phyloP scores from a whole-genome alignment of 2,888 invertebrate species.

The Hymenopus coronatus region DNA sequence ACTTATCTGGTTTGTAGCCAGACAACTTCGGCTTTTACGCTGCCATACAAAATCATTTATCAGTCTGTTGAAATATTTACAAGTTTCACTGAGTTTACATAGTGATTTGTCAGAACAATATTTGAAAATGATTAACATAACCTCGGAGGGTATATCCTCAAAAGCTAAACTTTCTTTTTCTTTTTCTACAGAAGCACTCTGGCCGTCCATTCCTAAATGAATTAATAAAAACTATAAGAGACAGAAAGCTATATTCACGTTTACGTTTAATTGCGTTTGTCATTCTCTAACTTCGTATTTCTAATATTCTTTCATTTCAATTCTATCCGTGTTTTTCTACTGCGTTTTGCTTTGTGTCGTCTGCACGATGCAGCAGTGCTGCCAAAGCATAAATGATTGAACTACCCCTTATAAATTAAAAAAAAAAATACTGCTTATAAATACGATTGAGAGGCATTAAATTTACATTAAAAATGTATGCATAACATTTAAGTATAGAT shows the following conservation, averaged over 20 bases:
- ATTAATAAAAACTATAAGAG: background rate
- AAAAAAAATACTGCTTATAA: too few species aligned
- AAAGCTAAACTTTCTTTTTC: conserved; percentile 10
- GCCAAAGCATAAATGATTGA: too few species aligned
- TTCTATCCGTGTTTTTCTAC: background rate
- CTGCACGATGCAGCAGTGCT: too few species aligned
- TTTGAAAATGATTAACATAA: conserved; percentile 54
- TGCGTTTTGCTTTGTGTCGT: too few species aligned
- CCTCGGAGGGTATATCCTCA: conserved; percentile 46
- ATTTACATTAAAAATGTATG: too few species aligned
- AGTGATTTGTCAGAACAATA: conserved; percentile 45
- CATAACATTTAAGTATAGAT: too few species aligned
- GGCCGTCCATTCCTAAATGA: background rate
- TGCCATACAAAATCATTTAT: conserved; percentile 48
- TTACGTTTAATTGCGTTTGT: background rate
- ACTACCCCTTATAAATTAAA: too few species aligned
- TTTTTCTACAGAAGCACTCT: background rate
- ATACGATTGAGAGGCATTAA: too few species aligned
- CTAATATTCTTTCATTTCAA: background rate
- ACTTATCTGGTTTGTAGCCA: conserved; percentile 45
- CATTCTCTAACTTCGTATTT: background rate
- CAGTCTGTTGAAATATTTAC: conserved; percentile 49
- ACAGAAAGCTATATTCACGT: background rate
- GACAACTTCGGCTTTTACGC: conserved; percentile 41
- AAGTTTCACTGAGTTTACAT: conserved; percentile 49